Evolutionary conservation across 2,888 invertebrate species (phyloP).

Genomic region (Altica lythri): DNA sequence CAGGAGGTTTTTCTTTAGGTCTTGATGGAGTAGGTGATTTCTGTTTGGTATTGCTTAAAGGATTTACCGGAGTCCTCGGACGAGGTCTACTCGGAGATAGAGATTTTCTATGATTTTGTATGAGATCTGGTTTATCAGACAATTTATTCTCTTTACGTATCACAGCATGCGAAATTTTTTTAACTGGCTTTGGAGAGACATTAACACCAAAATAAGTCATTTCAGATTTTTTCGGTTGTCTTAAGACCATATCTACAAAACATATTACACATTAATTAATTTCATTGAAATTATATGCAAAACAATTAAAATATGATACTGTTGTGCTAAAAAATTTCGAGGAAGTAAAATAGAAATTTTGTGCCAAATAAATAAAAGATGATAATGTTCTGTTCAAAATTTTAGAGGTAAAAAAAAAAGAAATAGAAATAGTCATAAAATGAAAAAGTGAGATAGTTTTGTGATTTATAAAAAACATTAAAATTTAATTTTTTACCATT

Average conservation of each 20-base stretch:
- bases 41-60: conserved; percentile 5
- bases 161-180: conserved; percentile 42
- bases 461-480: too few relatives aligned
- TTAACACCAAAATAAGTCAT: conserved; percentile 55
- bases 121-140: conserved; percentile 50
- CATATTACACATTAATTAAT: too few relatives aligned
- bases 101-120: conserved; percentile 43
- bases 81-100: conserved; percentile 20
- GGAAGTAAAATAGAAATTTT: too few relatives aligned
- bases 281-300: too few relatives aligned
- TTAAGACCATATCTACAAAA: conserved; percentile 44
- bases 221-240: conserved; percentile 55
- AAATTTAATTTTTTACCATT: too few relatives aligned
- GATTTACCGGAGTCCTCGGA: not conserved
- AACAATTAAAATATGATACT: not conserved
- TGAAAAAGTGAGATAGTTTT: too few relatives aligned
- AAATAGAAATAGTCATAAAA: not conserved
- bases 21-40: conserved; percentile 16
- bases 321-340: too few relatives aligned
- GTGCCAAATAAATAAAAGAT: not conserved
- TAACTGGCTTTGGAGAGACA: conserved; percentile 44
- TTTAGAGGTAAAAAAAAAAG: not conserved
- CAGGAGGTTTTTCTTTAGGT: conserved; percentile 33
- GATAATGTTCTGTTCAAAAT: not conserved
- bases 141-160: conserved; percentile 42